Conservation (phyloP, 1,140 invertebrate genomes). For the Polypedilum vanderplanki region DNA sequence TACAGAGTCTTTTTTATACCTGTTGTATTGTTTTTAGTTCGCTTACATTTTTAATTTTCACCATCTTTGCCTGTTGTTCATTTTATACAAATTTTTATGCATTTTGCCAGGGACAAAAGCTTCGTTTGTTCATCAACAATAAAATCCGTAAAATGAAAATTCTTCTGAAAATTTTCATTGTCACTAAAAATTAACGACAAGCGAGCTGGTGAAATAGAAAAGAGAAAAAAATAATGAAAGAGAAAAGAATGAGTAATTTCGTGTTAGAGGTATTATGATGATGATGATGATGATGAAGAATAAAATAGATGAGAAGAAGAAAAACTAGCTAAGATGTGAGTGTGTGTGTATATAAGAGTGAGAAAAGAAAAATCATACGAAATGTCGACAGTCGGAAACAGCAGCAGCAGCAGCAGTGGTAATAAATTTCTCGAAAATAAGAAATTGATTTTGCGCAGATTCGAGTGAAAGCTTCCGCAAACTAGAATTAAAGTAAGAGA, state of each 20-base stretch:
- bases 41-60: no score
- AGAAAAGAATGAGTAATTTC: not conserved
- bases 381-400: not conserved
- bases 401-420: not conserved
- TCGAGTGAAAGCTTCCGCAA: slow-evolving; percentile 1
- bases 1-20: no score
- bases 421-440: slow-evolving; percentile 27
- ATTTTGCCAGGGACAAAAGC: no score
- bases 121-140: not conserved
- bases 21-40: no score
- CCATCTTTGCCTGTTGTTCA: no score
- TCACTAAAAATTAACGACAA: slow-evolving; percentile 13
- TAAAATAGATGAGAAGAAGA: not conserved
- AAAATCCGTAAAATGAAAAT: not conserved
- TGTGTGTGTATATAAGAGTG: not conserved
- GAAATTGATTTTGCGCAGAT: slow-evolving; percentile 29
- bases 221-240: not conserved
- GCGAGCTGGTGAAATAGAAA: not conserved
- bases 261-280: not conserved
- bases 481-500: not conserved
- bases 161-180: not conserved
- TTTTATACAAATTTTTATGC: no score
- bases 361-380: slow-evolving; percentile 10
- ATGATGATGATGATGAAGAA: slow-evolving; percentile 13
- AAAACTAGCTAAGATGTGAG: not conserved